These are phyloP conservation scores for Ormyrus nitidulus DNA, from an alignment of 2,888 invertebrate species.

Conservation along the genomic window DNA sequence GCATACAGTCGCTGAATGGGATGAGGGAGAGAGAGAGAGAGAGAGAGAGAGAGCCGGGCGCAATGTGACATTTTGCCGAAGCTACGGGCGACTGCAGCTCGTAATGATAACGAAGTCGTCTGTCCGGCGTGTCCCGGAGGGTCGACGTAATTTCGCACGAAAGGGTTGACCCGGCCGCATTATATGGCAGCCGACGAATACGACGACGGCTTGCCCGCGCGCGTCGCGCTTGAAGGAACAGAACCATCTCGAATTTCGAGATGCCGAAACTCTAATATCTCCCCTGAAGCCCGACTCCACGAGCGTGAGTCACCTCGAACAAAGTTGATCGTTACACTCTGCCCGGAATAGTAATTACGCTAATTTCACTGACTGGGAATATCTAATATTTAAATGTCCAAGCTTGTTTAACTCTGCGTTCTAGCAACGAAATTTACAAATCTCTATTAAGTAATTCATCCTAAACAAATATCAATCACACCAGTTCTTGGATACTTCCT, in stretches of 20 bases:
- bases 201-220: constrained; percentile 14
- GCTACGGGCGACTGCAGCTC: constrained; percentile 52
- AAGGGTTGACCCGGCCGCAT: constrained; percentile 62
- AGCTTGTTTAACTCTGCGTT: too few relatives aligned
- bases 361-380: too few relatives aligned
- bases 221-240: constrained; percentile 53
- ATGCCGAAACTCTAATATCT: constrained; percentile 49
- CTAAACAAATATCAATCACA: too few relatives aligned
- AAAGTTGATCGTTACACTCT: background rate
- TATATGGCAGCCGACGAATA: background rate
- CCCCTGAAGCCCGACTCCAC: background rate
- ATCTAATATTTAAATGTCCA: too few relatives aligned
- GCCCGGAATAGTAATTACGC: too few relatives aligned
- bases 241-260: constrained; percentile 56
- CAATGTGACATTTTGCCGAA: constrained; percentile 55
- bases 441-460: too few relatives aligned
- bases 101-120: constrained; percentile 58
- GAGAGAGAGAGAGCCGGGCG: background rate
- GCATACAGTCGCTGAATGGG: constrained; percentile 53
- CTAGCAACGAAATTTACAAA: too few relatives aligned
- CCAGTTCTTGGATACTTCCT: too few relatives aligned
- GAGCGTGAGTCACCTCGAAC: background rate
- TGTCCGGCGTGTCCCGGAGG: constrained; percentile 59
- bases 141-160: constrained; percentile 66
- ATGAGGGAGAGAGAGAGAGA: constrained; percentile 54